Evolutionary conservation across 2,797 vertebrate species (phyloP).

Genomic region (Sebastes steindachneri): DNA sequence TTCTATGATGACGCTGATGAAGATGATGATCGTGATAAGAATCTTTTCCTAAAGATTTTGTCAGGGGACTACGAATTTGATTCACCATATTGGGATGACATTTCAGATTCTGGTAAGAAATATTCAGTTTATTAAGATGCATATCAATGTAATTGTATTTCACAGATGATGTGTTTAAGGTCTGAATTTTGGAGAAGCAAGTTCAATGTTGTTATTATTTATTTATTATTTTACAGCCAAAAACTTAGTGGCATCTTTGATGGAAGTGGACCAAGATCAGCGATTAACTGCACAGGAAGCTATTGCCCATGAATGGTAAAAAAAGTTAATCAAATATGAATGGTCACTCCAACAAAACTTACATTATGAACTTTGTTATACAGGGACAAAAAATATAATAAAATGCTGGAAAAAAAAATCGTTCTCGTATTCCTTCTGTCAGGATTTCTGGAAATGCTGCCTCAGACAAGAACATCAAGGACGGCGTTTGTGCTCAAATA

Average conservation of each 20-base stretch:
- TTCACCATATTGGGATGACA: slow-evolving; percentile 98
- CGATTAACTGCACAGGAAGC: slow-evolving; percentile 95
- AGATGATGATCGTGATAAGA: slow-evolving; percentile 95
- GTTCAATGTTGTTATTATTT: not conserved
- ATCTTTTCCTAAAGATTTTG: slow-evolving; percentile 97
- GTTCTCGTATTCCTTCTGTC: slow-evolving; percentile 5
- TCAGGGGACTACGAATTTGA: slow-evolving; percentile 97
- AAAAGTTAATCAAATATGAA: not conserved
- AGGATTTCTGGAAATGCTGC: slow-evolving; percentile 99
- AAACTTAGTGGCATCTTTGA: slow-evolving; percentile 91
- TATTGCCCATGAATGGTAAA: slow-evolving; percentile 96
- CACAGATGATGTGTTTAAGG: not conserved
- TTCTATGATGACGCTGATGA: slow-evolving; percentile 98
- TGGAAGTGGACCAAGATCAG: slow-evolving; percentile 98
- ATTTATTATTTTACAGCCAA: slow-evolving; percentile 72
- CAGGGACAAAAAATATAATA: not conserved
- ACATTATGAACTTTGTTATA: not conserved
- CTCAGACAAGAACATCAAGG: slow-evolving; percentile 99
- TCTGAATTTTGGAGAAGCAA: not conserved
- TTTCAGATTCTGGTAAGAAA: slow-evolving; percentile 93
- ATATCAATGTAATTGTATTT: not conserved
- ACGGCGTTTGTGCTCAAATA: slow-evolving; percentile 96
- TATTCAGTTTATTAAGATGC: not conserved
- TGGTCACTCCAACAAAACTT: not conserved
- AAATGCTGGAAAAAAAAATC: rapidly evolving